These are phyloP conservation scores for Anorthoa munda DNA, from an alignment of 2,888 invertebrate species.

Conservation along the genomic window DNA sequence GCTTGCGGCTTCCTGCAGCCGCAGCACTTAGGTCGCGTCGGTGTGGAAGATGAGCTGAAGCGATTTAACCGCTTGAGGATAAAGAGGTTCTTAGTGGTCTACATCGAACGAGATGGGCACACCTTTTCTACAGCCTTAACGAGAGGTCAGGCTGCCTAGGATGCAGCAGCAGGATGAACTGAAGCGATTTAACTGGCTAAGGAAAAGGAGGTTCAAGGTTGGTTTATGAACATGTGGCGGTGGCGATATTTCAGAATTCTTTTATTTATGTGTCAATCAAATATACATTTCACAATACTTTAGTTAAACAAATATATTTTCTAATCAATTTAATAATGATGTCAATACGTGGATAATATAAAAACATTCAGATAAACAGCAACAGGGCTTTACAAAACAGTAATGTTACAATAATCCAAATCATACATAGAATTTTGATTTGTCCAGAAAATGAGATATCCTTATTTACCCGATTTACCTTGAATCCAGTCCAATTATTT, in stretches of 20 bases:
- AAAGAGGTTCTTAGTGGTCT: not conserved
- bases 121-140: constrained; percentile 9
- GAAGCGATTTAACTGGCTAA: constrained; percentile 47
- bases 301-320: no score
- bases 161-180: constrained; percentile 44
- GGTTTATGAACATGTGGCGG: no score
- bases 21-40: constrained; percentile 79
- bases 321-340: no score
- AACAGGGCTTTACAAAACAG: not conserved
- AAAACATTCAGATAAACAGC: not conserved
- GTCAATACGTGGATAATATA: not conserved
- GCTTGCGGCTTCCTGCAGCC: constrained; percentile 85
- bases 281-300: not conserved
- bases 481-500: constrained; percentile 12
- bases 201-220: not conserved
- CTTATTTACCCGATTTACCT: constrained; percentile 21
- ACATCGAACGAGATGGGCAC: no score
- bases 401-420: not conserved
- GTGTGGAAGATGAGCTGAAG: constrained; percentile 55
- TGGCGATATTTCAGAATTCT: no score
- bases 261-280: not conserved
- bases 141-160: constrained; percentile 9
- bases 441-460: constrained; percentile 8
- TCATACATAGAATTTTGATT: not conserved
- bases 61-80: constrained; percentile 31